Evolutionary conservation across 2,113 vertebrate species (phyloP).

Genomic region (Pygoscelis antarcticus): DNA sequence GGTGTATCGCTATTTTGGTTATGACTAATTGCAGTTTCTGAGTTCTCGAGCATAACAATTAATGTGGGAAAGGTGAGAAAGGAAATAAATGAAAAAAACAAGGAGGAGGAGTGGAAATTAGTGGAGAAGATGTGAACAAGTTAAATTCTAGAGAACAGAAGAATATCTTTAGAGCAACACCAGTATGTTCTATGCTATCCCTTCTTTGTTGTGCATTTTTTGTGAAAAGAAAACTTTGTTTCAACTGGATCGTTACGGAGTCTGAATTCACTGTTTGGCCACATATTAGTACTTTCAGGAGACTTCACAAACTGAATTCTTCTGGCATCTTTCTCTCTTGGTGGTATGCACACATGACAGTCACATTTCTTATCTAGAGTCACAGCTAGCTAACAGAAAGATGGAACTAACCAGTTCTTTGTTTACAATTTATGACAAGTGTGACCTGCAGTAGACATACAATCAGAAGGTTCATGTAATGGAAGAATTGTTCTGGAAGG

Average conservation of each 20-base stretch:
- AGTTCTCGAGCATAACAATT: neutral
- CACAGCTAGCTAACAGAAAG: neutral
- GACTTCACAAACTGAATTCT: neutral
- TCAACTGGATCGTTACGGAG: neutral
- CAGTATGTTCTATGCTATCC: neutral
- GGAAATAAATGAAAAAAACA: too few species aligned
- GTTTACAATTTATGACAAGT: neutral
- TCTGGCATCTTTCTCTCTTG: neutral
- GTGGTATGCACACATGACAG: neutral
- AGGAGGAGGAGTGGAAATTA: neutral
- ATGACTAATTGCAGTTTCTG: neutral
- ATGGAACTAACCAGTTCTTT: neutral
- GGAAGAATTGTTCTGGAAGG: neutral
- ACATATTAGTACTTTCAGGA: neutral
- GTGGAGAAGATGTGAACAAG: neutral
- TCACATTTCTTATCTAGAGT: neutral
- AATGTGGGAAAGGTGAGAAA: neutral
- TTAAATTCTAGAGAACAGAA: neutral
- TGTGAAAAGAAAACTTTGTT: neutral
- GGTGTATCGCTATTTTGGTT: neutral
- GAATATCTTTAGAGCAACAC: neutral
- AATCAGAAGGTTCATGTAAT: neutral
- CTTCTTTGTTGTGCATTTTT: neutral
- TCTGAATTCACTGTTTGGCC: neutral
- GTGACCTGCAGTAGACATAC: fast-evolving